phyloP scores from a whole-genome alignment of 2,888 invertebrate species.

The Argyra leucocephala region DNA sequence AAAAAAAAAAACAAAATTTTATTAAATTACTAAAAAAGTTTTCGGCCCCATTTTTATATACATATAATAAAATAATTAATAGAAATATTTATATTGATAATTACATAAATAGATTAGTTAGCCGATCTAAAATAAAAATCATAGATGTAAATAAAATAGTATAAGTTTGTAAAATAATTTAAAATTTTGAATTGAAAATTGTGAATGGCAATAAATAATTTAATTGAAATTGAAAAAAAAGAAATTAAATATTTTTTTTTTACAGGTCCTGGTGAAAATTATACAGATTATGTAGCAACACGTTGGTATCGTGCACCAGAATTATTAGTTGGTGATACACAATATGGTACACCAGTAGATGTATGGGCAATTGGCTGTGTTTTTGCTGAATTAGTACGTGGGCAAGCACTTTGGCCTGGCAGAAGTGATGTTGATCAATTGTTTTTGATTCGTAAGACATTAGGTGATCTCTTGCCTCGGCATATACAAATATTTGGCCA shows the following conservation, averaged over 20 bases:
- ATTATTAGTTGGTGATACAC: slow-evolving; percentile 90
- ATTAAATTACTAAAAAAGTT: too few species aligned
- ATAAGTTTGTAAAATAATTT: too few species aligned
- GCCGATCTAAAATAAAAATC: too few species aligned
- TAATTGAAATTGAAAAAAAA: too few species aligned
- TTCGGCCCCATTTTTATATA: too few species aligned
- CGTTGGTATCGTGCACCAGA: slow-evolving; percentile 98
- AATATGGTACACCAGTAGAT: slow-evolving; percentile 81
- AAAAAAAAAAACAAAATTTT: too few species aligned
- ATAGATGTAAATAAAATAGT: too few species aligned
- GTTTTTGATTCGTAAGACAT: slow-evolving; percentile 86
- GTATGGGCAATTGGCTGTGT: slow-evolving; percentile 98
- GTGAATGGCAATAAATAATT: too few species aligned
- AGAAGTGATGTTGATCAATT: slow-evolving; percentile 97
- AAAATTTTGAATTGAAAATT: too few species aligned
- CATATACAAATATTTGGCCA: slow-evolving; percentile 94
- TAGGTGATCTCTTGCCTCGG: slow-evolving; percentile 85
- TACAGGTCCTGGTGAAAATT: slow-evolving; percentile 89
- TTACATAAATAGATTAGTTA: too few species aligned
- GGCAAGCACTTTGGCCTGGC: slow-evolving; percentile 95
- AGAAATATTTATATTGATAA: too few species aligned
- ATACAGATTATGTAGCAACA: slow-evolving; percentile 98
- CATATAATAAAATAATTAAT: too few species aligned
- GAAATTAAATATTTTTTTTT: not conserved
- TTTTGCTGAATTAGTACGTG: slow-evolving; percentile 75